These are phyloP conservation scores for Copidosoma aretas DNA, from an alignment of 2,888 invertebrate species.

Conservation along the genomic window DNA sequence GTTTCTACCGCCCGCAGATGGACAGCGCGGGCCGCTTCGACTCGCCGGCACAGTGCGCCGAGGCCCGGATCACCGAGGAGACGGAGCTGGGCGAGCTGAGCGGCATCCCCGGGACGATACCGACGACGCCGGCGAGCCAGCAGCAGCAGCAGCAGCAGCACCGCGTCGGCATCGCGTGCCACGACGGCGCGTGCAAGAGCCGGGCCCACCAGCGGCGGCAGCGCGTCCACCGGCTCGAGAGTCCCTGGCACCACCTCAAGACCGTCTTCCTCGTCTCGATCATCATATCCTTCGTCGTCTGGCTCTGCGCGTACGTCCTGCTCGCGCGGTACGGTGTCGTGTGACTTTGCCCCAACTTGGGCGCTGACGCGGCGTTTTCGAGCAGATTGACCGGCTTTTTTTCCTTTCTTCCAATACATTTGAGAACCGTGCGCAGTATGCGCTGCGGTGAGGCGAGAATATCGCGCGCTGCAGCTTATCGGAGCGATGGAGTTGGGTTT, in stretches of 20 bases:
- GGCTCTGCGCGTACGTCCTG: conserved; percentile 62
- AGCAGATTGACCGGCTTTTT: too few relatives aligned
- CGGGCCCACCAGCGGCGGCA: conserved; percentile 2
- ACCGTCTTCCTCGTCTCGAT: conserved; percentile 63
- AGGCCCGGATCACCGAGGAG: conserved; percentile 49
- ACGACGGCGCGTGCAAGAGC: conserved; percentile 52
- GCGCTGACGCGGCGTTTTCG: too few relatives aligned
- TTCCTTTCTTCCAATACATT: too few relatives aligned
- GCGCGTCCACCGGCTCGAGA: conserved; percentile 55
- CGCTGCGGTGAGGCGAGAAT: too few relatives aligned
- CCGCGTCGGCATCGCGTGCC: conserved; percentile 45
- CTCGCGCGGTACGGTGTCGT: conserved; percentile 48
- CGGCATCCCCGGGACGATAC: conserved; percentile 27
- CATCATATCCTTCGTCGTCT: conserved; percentile 62
- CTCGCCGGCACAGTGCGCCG: conserved; percentile 42
- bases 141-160: conserved; percentile 40
- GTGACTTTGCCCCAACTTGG: too few relatives aligned
- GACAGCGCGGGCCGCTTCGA: conserved; percentile 59
- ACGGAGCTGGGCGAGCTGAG: conserved; percentile 57
- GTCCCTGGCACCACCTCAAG: conserved; percentile 66
- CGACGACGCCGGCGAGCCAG: neutral
- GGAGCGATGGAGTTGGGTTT: too few relatives aligned
- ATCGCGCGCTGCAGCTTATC: too few relatives aligned
- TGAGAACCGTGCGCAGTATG: too few relatives aligned
- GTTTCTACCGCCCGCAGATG: conserved; percentile 59